A percentile compares a stretch with the other conserved stretches of the same genome.
Conservation (phyloP, 2,888 invertebrate genomes). For the Epiblema foenella region DNA sequence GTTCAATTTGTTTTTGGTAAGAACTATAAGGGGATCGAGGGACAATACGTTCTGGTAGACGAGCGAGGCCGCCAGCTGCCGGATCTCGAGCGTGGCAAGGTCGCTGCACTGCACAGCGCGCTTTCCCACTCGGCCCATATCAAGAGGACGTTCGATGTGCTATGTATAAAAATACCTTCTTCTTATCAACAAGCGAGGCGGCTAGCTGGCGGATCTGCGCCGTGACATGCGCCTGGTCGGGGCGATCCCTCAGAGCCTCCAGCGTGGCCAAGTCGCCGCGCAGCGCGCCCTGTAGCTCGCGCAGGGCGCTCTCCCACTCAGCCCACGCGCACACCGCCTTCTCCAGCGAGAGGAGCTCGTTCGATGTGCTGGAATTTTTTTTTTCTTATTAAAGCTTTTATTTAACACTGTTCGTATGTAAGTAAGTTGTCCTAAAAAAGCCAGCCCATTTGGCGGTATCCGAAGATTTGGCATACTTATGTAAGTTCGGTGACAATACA, state of each 20-base stretch:
- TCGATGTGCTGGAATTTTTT: conserved; percentile 89
- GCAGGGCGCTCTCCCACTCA: conserved; percentile 90
- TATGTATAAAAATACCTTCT: conserved; percentile 75
- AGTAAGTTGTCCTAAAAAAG: too few species aligned
- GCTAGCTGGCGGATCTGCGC: conserved; percentile 84
- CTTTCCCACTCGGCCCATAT: conserved; percentile 90
- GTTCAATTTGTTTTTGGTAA: too few species aligned
- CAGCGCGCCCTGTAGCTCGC: conserved; percentile 90
- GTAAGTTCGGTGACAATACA: too few species aligned
- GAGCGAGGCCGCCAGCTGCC: conserved; percentile 86
- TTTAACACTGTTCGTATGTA: too few species aligned
- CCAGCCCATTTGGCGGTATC: too few species aligned
- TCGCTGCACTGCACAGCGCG: conserved; percentile 90
- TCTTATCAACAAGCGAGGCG: conserved; percentile 84
- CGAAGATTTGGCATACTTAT: too few species aligned
- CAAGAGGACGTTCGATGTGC: conserved; percentile 89
- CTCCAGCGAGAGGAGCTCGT: conserved; percentile 89
- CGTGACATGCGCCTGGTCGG: conserved; percentile 84
- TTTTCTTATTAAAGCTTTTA: too few species aligned
- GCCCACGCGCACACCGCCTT: conserved; percentile 90
- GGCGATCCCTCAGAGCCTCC: conserved; percentile 80
- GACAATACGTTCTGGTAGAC: conserved; percentile 80
- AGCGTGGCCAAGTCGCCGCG: conserved; percentile 86
- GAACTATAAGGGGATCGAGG: too few species aligned
- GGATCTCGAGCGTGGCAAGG: conserved; percentile 79